Evolutionary conservation across 2,888 invertebrate species (phyloP).

Genomic region (Nomada goodeniana): DNA sequence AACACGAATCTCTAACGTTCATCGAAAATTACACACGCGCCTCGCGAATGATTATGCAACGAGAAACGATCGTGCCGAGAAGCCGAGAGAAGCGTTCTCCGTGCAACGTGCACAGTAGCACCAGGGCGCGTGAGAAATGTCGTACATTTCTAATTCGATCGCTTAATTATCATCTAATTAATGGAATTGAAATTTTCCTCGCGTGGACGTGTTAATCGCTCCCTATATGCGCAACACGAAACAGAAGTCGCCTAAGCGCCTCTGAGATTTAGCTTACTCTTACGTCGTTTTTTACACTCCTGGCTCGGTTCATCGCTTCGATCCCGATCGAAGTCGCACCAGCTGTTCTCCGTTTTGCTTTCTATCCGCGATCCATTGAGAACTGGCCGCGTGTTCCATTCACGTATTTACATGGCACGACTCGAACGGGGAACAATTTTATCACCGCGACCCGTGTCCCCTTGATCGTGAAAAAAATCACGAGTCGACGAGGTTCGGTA

Average conservation of each 20-base stretch:
- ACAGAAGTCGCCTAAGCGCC: constrained; percentile 62
- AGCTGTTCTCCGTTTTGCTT: background rate
- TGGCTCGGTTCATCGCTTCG: constrained; percentile 29
- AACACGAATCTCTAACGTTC: constrained; percentile 5
- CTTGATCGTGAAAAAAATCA: background rate
- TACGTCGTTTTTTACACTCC: constrained; percentile 47
- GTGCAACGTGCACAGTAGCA: constrained; percentile 57
- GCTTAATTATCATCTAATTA: constrained; percentile 52
- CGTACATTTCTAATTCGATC: constrained; percentile 59
- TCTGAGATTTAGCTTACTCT: constrained; percentile 37
- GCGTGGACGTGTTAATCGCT: constrained; percentile 41
- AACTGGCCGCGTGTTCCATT: background rate
- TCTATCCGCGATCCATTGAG: background rate
- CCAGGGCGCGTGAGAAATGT: constrained; percentile 50
- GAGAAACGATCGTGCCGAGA: constrained; percentile 19
- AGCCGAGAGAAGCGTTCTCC: constrained; percentile 47
- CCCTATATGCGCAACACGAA: constrained; percentile 54
- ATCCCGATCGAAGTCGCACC: constrained; percentile 27
- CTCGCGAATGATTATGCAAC: too few species aligned
- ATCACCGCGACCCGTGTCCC: background rate
- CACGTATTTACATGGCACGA: constrained; percentile 20
- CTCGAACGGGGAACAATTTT: constrained; percentile 1
- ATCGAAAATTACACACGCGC: background rate
- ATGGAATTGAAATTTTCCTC: constrained; percentile 43
- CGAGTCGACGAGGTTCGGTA: background rate